These are phyloP conservation scores for Chloroclysta siterata DNA, from an alignment of 2,888 invertebrate genomes.

Conservation along the genomic window DNA sequence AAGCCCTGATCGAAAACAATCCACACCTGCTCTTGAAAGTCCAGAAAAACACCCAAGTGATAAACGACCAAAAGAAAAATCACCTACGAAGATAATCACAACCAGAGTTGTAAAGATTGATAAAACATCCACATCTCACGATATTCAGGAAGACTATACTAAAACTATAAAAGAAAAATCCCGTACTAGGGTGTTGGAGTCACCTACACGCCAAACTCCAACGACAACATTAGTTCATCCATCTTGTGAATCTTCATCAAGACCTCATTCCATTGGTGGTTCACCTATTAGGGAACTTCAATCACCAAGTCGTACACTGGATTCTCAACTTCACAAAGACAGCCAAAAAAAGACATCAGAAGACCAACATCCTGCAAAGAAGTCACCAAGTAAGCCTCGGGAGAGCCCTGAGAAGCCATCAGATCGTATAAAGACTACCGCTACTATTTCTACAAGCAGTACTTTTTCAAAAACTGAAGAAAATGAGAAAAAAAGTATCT, in stretches of 20 bases:
- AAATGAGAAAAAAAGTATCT: slow-evolving; percentile 23
- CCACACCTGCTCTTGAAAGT: slow-evolving; percentile 21
- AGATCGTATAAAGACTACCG: slow-evolving; percentile 39
- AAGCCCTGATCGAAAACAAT: slow-evolving; percentile 34
- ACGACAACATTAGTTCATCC: slow-evolving; percentile 13
- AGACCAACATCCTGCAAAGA: slow-evolving; percentile 21
- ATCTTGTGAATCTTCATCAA: slow-evolving; percentile 31
- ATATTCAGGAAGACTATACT: slow-evolving; percentile 36
- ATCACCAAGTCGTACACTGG: slow-evolving; percentile 15
- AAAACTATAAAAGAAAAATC: slow-evolving; percentile 31
- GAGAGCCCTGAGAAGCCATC: slow-evolving; percentile 33
- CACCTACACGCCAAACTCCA: slow-evolving; percentile 37
- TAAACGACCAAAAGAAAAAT: slow-evolving; percentile 26
- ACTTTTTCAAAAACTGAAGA: slow-evolving; percentile 27
- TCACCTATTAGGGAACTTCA: slow-evolving; percentile 35
- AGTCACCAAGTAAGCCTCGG: slow-evolving; percentile 18
- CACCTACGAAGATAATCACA: slow-evolving; percentile 35
- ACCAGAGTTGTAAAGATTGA: slow-evolving; percentile 42
- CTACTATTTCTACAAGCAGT: slow-evolving; percentile 35
- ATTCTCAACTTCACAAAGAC: slow-evolving; percentile 11
- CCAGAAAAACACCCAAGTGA: slow-evolving; percentile 36
- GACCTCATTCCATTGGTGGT: slow-evolving; percentile 16
- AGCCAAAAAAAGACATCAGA: slow-evolving; percentile 22
- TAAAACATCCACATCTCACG: slow-evolving; percentile 31
- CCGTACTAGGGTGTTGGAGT: slow-evolving; percentile 34